Percentiles rank a stretch among this genome's conserved stretches.
Conservation (phyloP, 2,113 vertebrate genomes). For the Columbina picui region DNA sequence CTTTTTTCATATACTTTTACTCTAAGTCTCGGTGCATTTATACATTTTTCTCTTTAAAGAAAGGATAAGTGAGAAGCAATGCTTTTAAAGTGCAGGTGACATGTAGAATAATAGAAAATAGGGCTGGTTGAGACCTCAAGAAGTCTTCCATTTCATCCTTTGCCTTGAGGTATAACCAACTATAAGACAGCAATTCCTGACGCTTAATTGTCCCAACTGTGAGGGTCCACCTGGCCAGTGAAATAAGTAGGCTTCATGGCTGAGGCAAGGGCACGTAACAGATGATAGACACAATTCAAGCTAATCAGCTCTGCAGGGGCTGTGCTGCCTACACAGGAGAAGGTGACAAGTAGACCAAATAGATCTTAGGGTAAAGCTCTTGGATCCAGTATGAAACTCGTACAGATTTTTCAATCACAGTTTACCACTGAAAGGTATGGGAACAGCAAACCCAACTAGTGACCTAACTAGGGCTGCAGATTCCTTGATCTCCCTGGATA, state of each 20-base stretch:
- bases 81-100: background rate
- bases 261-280: fast-evolving
- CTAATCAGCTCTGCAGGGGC: background rate
- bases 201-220: background rate
- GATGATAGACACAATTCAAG: fast-evolving
- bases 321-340: background rate
- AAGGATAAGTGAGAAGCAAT: background rate
- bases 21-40: background rate
- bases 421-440: background rate
- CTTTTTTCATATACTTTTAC: background rate
- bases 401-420: background rate
- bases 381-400: background rate
- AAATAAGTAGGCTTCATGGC: background rate
- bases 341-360: background rate
- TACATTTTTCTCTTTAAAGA: background rate
- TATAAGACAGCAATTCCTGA: background rate
- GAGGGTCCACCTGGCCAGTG: background rate
- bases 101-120: background rate
- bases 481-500: background rate
- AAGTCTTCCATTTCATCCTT: background rate
- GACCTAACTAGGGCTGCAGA: background rate
- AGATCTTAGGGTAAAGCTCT: background rate
- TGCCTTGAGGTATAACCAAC: background rate
- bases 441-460: background rate
- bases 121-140: background rate